phyloP scores from a whole-genome alignment of 2,797 vertebrate genomes.

The Synaphobranchus kaupii region DNA sequence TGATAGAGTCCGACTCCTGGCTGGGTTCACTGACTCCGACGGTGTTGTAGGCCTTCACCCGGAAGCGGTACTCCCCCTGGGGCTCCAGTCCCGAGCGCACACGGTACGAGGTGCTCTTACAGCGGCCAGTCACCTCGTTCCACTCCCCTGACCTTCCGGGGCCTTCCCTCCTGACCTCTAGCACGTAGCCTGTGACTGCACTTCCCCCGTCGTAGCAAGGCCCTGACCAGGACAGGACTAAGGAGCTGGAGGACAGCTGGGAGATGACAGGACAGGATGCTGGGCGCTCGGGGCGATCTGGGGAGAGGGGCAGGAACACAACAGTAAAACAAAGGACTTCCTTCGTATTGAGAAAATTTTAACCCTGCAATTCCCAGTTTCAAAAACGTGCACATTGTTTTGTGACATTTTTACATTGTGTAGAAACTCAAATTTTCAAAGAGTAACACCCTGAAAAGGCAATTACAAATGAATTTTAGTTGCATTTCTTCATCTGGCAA shows the following conservation, averaged over 20 bases:
- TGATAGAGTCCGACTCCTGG: constrained; percentile 66
- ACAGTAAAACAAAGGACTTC: constrained; percentile 16
- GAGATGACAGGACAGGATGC: constrained; percentile 70
- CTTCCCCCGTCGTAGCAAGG: constrained; percentile 81
- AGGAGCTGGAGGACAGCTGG: constrained; percentile 53
- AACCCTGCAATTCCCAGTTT: background rate
- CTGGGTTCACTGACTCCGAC: constrained; percentile 73
- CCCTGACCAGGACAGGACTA: constrained; percentile 80
- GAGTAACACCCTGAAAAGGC: background rate
- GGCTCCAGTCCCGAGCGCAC: constrained; percentile 64
- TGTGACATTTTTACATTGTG: background rate
- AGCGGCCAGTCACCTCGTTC: constrained; percentile 63
- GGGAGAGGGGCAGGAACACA: constrained; percentile 5
- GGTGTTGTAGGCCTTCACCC: constrained; percentile 71
- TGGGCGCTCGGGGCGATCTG: constrained; percentile 76
- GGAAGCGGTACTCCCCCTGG: constrained; percentile 67
- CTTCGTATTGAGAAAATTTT: background rate
- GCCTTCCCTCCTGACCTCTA: constrained; percentile 64
- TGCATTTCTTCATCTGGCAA: background rate
- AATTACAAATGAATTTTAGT: background rate
- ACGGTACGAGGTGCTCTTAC: constrained; percentile 72
- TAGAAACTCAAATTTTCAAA: background rate
- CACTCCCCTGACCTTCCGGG: constrained; percentile 53
- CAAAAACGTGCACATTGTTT: background rate
- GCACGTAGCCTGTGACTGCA: constrained; percentile 71